Evolutionary conservation across 2,888 invertebrate species (phyloP).

Genomic region (Clivina fossor): DNA sequence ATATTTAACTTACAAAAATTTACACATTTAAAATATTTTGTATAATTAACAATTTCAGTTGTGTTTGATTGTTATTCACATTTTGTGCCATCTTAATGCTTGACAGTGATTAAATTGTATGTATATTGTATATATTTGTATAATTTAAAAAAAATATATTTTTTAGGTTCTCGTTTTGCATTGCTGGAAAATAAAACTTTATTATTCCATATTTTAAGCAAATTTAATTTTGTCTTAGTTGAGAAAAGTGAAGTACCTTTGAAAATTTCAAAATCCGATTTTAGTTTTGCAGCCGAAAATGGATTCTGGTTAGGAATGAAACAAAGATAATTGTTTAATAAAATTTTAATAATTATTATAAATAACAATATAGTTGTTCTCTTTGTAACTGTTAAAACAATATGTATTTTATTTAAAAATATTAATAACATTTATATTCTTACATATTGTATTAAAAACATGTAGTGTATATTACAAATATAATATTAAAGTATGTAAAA

Average conservation of each 20-base stretch:
- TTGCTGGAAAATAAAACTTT: conserved; percentile 52
- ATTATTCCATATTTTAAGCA: conserved; percentile 47
- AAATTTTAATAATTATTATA: neutral
- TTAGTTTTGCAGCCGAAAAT: conserved; percentile 49
- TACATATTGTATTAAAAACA: too few relatives aligned
- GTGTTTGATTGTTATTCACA: too few relatives aligned
- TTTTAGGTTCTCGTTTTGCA: conserved; percentile 52
- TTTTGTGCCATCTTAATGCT: neutral
- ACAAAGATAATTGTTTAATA: conserved; percentile 35
- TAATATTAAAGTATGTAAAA: too few relatives aligned
- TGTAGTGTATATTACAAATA: too few relatives aligned
- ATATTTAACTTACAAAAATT: too few relatives aligned
- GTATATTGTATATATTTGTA: too few relatives aligned
- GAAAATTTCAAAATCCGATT: conserved; percentile 46
- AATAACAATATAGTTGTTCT: neutral
- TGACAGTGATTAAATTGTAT: neutral
- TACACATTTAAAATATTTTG: too few relatives aligned
- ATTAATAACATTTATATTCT: too few relatives aligned
- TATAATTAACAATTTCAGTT: too few relatives aligned
- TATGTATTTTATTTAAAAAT: too few relatives aligned
- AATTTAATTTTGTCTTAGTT: conserved; percentile 44
- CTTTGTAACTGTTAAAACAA: too few relatives aligned
- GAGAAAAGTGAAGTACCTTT: conserved; percentile 39
- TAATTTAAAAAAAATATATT: conserved; percentile 2
- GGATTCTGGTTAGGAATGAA: conserved; percentile 45